Evolutionary conservation across 2,113 vertebrate genomes (phyloP).

Genomic region (Corvus cornix): DNA sequence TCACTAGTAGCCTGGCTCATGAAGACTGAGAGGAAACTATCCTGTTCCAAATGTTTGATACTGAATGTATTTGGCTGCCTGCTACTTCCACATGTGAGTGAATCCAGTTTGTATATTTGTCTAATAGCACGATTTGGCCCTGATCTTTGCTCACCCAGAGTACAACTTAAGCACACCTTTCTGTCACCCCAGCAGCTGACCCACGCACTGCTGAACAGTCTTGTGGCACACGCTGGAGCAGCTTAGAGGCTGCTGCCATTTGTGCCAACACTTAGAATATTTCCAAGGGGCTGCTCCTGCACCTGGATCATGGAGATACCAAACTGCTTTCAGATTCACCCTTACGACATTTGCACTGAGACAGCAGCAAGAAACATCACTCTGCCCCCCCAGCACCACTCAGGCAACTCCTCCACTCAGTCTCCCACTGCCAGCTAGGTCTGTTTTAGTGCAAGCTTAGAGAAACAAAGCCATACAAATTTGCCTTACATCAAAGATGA

Average conservation of each 20-base stretch:
- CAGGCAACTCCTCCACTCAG: not conserved
- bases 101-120: not conserved
- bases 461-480: not conserved
- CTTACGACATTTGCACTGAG: not conserved
- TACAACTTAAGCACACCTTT: not conserved
- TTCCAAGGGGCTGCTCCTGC: not conserved
- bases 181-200: not conserved
- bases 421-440: not conserved
- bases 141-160: not conserved
- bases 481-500: not conserved
- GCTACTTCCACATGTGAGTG: not conserved
- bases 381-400: not conserved
- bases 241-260: not conserved
- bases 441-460: not conserved
- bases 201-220: accelerated
- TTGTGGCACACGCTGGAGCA: accelerated
- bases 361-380: not conserved
- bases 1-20: constrained; percentile 17
- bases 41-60: not conserved
- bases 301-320: not conserved
- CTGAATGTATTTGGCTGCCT: constrained; percentile 21
- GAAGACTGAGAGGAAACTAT: constrained; percentile 36
- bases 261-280: not conserved
- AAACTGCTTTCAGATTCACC: not conserved
- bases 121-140: not conserved